Percentiles rank a stretch among this genome's conserved stretches.
phyloP scores from a whole-genome alignment of 2,113 vertebrate genomes.

The Nanorana parkeri region DNA sequence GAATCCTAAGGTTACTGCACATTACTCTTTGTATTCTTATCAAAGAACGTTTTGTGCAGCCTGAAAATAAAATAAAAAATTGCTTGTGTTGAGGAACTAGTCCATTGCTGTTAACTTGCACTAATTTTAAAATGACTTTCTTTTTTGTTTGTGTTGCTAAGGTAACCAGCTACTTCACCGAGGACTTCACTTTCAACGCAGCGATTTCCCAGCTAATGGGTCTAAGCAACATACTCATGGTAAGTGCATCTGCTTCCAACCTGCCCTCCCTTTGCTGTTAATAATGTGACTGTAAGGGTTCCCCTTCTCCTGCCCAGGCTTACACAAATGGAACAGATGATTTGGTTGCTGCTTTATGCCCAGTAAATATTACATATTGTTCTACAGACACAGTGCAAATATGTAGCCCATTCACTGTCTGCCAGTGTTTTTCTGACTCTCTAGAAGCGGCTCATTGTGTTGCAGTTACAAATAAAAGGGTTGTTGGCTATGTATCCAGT shows the following conservation, averaged over 20 bases:
- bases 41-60: neutral
- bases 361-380: neutral
- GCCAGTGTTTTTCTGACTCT: conserved; percentile 5
- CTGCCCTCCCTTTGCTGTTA: conserved; percentile 10
- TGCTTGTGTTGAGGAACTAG: conserved; percentile 31
- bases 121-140: conserved; percentile 40
- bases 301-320: neutral
- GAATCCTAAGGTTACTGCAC: no score
- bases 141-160: conserved; percentile 64
- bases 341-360: conserved; percentile 2
- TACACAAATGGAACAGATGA: neutral
- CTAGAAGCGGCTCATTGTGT: neutral
- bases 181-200: conserved; percentile 89
- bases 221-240: conserved; percentile 82
- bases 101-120: conserved; percentile 14
- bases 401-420: neutral
- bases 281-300: neutral
- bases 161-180: conserved; percentile 87
- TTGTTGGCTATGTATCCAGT: neutral
- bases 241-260: conserved; percentile 69
- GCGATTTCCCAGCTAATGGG: conserved; percentile 92
- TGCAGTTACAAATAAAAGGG: neutral
- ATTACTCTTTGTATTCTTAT: no score
- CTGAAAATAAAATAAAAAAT: neutral
- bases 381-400: neutral